Evolutionary conservation across 2,113 vertebrate species (phyloP).

Genomic region (Sporophila hypoxantha): DNA sequence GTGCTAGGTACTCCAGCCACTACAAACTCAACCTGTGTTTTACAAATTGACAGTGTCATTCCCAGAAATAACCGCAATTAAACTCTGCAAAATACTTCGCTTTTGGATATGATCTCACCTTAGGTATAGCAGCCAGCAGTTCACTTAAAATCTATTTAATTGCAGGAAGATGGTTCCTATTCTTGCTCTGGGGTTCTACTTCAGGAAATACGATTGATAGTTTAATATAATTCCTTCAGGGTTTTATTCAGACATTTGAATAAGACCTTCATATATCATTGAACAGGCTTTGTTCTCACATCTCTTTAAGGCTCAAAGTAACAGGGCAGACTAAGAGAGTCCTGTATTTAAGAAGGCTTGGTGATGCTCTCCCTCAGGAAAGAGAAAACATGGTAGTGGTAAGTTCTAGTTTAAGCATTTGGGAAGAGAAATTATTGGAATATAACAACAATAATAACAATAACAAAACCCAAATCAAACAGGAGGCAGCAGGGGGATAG

Average conservation of each 20-base stretch:
- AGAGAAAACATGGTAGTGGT: neutral
- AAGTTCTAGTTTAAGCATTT: neutral
- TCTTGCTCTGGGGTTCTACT: slow-evolving; percentile 11
- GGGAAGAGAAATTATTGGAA: neutral
- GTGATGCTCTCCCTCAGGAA: neutral
- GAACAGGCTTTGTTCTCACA: neutral
- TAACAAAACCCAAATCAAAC: neutral
- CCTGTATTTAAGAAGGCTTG: neutral
- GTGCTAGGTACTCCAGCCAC: neutral
- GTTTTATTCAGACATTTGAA: slow-evolving; percentile 15
- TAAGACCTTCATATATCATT: slow-evolving; percentile 12
- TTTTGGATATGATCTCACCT: neutral
- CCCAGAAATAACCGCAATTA: neutral
- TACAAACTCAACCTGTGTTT: neutral
- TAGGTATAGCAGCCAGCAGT: neutral
- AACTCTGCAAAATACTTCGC: neutral
- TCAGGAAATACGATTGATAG: neutral
- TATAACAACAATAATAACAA: neutral
- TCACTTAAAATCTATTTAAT: neutral
- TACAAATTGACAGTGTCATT: neutral
- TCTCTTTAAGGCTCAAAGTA: neutral
- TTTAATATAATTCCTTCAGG: neutral
- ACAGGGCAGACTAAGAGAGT: neutral
- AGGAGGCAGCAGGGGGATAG: accelerated
- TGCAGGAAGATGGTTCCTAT: neutral